Conservation (phyloP, 2,113 vertebrate genomes). For the Campylomormyrus tamandua region DNA sequence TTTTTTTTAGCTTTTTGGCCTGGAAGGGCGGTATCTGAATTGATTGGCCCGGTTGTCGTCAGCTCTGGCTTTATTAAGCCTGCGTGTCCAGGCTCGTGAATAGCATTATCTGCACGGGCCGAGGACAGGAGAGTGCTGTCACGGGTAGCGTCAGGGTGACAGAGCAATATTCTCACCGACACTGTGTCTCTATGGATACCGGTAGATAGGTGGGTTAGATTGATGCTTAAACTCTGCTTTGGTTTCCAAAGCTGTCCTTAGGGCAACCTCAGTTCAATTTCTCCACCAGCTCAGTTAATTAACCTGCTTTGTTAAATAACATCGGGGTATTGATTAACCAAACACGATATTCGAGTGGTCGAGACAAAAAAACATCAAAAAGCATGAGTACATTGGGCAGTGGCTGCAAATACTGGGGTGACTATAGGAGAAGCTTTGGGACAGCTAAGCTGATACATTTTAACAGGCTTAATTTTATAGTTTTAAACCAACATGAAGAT, state of each 20-base stretch:
- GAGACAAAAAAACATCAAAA: background rate
- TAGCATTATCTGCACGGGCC: background rate
- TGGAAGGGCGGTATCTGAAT: slow-evolving; percentile 35
- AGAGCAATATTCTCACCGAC: background rate
- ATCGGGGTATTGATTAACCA: background rate
- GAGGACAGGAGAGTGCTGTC: background rate
- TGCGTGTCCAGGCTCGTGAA: slow-evolving; percentile 2
- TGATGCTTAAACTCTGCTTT: background rate
- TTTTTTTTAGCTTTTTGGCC: slow-evolving; percentile 25
- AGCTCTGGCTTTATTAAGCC: background rate
- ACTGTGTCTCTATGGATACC: background rate
- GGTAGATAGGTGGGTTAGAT: background rate
- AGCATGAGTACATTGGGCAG: background rate
- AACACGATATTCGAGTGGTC: background rate
- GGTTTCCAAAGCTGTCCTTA: background rate
- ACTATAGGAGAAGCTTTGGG: background rate
- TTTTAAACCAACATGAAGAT: background rate
- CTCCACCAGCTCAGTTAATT: background rate
- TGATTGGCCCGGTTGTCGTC: background rate
- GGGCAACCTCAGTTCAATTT: background rate
- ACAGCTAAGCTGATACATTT: background rate
- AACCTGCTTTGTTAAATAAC: background rate
- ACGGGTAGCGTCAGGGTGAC: background rate
- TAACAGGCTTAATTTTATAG: background rate
- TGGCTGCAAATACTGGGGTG: background rate